A percentile compares a stretch with the other conserved stretches of the same genome.
Evolutionary conservation across 2,888 invertebrate species (phyloP).

Genomic region (Gandaritis pyraliata): DNA sequence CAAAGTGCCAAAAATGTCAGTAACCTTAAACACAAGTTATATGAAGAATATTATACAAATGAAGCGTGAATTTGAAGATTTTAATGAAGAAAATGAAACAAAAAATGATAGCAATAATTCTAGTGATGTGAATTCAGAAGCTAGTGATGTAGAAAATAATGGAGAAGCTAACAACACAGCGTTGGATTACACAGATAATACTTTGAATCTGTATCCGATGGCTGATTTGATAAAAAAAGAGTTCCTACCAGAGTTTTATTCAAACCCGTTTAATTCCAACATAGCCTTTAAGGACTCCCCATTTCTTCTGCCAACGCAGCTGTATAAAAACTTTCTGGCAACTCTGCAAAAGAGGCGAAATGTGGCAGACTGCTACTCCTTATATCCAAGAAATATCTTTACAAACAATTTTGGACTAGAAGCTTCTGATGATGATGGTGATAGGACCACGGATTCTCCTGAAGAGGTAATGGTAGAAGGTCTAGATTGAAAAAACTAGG

Average conservation of each 20-base stretch:
- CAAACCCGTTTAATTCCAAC: slow-evolving; percentile 75
- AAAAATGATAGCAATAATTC: slow-evolving; percentile 73
- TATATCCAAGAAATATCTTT: slow-evolving; percentile 84
- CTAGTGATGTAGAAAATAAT: slow-evolving; percentile 73
- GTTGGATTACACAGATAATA: slow-evolving; percentile 73
- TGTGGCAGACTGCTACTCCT: slow-evolving; percentile 75
- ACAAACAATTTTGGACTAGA: slow-evolving; percentile 73
- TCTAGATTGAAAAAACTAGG: not conserved
- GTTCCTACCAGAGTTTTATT: slow-evolving; percentile 77
- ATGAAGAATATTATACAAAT: slow-evolving; percentile 75
- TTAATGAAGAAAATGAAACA: slow-evolving; percentile 58
- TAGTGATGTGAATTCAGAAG: slow-evolving; percentile 74
- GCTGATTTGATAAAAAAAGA: slow-evolving; percentile 81
- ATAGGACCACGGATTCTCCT: slow-evolving; percentile 74
- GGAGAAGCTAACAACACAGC: slow-evolving; percentile 63
- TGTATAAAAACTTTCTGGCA: slow-evolving; percentile 91
- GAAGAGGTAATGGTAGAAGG: slow-evolving; percentile 70
- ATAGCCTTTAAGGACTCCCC: slow-evolving; percentile 76
- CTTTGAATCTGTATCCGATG: slow-evolving; percentile 72
- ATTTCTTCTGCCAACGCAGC: slow-evolving; percentile 89
- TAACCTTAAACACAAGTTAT: slow-evolving; percentile 72
- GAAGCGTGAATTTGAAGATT: slow-evolving; percentile 78
- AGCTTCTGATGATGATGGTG: slow-evolving; percentile 75
- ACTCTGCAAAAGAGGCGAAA: slow-evolving; percentile 81
- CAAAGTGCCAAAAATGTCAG: slow-evolving; percentile 75